A percentile compares a stretch with the other conserved stretches of the same genome.
phyloP scores from a whole-genome alignment of 1,140 invertebrate species.

The Diachasmimorpha longicaudata region DNA sequence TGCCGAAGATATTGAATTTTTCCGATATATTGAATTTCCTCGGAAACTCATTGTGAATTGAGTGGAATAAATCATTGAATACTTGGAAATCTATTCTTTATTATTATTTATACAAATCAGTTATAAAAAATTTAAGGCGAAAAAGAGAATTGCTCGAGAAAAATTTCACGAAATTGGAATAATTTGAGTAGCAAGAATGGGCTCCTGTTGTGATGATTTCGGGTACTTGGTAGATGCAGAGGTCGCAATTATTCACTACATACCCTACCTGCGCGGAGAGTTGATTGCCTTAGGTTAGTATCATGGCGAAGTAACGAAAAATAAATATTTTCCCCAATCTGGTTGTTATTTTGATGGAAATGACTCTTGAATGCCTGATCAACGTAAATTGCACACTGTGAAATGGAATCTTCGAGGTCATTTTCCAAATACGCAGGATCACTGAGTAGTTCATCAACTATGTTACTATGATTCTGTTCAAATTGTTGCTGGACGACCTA shows the following conservation, averaged over 20 bases:
- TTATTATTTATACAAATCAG: no score
- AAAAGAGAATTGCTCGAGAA: not conserved
- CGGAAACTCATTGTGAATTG: no score
- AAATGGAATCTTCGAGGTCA: not conserved
- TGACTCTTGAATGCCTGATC: conserved; percentile 1
- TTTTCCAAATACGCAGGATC: not conserved
- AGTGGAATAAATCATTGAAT: no score
- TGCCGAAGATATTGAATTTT: no score
- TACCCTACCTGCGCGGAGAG: not conserved
- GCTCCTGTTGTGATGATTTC: not conserved
- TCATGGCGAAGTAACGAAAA: not conserved
- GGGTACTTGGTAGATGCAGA: not conserved
- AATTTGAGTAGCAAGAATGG: not conserved
- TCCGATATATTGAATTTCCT: no score
- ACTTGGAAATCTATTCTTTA: no score
- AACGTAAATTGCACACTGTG: not conserved
- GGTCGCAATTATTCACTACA: not conserved
- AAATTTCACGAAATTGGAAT: not conserved
- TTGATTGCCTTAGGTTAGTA: conserved; percentile 25
- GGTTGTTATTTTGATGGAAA: not conserved
- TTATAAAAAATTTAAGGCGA: not conserved
- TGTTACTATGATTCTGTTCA: not conserved
- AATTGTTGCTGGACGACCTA: not conserved
- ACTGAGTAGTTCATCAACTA: not conserved
- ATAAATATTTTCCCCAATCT: not conserved